Evolutionary conservation across 2,113 vertebrate species (phyloP), one percentile per base, ranked within the genome.

Genomic region (Dendropsophus ebraccatus): DNA sequence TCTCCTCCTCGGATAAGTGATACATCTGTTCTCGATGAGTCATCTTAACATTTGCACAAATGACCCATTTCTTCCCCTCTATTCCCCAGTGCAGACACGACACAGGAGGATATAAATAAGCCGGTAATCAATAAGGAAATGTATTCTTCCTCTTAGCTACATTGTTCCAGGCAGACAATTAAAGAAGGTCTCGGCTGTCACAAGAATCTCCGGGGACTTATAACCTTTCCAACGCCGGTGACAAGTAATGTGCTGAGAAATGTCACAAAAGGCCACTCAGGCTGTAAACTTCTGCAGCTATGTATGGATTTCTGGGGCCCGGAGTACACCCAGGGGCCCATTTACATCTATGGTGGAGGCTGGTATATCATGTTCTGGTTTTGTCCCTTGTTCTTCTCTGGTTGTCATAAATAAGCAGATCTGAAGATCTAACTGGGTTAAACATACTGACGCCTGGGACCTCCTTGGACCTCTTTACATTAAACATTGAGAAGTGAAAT

Each of bases 141-240:
- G 54, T 65, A 65, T 81, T 62, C 16, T 65, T 28, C 58, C 58
- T 58, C 23, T 65, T 23, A 62, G 78, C 56, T 81, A 81, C 54
- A 62, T 65, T 81, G 37, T 45, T 65, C 65, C 58, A 65, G 78
- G 78, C 56, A 79, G 50, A 79, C 76, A 60, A 60, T 81, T 65
- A 81, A 65, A 62, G 58, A 81, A 81, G 78, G 58, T 65, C 78
- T 81, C 35, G 37, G 78, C 78, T 81, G 78, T 81, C 78, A 65
- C 23, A 62, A 19, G 58, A 47, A 19, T 35, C 78, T 62, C 58
- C 23, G 6, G 78, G 37, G 58, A 81, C 21, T 28, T 41, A 45
- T 81, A 81, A 65, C 56, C 37, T 81, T 81, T 81, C 37, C 37
- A 17, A 58, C 3, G 76, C 76, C 65, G 78, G 56, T 60, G 58